phyloP scores from a whole-genome alignment of 2,888 invertebrate genomes.

The Lissocephala sabroskyi region DNA sequence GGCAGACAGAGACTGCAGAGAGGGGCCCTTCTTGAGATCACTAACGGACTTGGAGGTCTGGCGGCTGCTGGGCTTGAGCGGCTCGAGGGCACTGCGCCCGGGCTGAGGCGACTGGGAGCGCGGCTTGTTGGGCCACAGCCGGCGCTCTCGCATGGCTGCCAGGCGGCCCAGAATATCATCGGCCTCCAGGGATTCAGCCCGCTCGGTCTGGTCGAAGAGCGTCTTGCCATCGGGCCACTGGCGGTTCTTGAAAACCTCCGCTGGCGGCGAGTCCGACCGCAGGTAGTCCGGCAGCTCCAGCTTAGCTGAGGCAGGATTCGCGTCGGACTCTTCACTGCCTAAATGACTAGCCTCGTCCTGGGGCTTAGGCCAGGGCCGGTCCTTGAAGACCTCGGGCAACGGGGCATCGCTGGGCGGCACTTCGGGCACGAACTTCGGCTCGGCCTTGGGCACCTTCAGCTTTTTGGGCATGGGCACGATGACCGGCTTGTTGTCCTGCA shows the following conservation, averaged over 20 bases:
- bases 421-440: conserved; percentile 46
- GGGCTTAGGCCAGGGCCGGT: conserved; percentile 59
- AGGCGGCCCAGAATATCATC: conserved; percentile 30
- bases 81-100: conserved; percentile 35
- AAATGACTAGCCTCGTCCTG: too few relatives aligned
- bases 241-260: conserved; percentile 51
- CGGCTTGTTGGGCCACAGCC: conserved; percentile 28
- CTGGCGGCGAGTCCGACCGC: conserved; percentile 47
- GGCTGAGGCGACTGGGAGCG: conserved; percentile 51
- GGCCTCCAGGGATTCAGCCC: conserved; percentile 20
- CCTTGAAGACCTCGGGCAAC: conserved; percentile 53
- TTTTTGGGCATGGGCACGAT: conserved; percentile 66
- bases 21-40: conserved; percentile 49
- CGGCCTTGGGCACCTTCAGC: conserved; percentile 49
- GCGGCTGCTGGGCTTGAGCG: conserved; percentile 29
- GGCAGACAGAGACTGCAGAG: conserved; percentile 40
- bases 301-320: conserved; percentile 11
- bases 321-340: too few relatives aligned
- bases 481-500: conserved; percentile 57
- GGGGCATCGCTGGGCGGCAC: conserved; percentile 28
- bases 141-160: conserved; percentile 10
- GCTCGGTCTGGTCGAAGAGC: conserved; percentile 32
- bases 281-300: conserved; percentile 42
- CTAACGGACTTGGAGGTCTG: conserved; percentile 51
- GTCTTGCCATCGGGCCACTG: conserved; percentile 66